Conservation (phyloP, 1,140 invertebrate genomes). For the Drosophila virilis region DNA sequence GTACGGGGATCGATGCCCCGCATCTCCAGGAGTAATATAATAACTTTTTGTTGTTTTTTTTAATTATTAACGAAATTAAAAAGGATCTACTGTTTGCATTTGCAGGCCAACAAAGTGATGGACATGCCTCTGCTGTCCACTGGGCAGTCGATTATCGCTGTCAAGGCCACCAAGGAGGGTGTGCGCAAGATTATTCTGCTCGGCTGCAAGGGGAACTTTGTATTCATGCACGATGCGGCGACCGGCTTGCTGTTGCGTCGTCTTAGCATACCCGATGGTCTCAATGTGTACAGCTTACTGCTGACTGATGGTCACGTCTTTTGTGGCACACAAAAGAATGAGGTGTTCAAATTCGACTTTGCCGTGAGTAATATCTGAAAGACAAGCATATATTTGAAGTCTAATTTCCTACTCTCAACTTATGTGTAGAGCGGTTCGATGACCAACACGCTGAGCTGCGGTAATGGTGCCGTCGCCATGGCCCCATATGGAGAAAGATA, state of each 20-base stretch:
- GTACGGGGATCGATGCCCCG: slow-evolving; percentile 93
- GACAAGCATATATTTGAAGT: background rate
- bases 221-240: slow-evolving; percentile 88
- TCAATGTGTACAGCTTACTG: slow-evolving; percentile 88
- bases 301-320: slow-evolving; percentile 87
- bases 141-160: slow-evolving; percentile 86
- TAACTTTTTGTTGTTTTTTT: slow-evolving; percentile 1
- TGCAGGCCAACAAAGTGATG: slow-evolving; percentile 63
- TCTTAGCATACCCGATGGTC: slow-evolving; percentile 86
- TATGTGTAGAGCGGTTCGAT: slow-evolving; percentile 86
- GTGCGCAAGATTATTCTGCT: slow-evolving; percentile 88
- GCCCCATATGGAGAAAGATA: slow-evolving; percentile 85
- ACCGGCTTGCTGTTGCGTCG: slow-evolving; percentile 87
- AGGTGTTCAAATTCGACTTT: slow-evolving; percentile 89
- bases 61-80: slow-evolving; percentile 3
- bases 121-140: slow-evolving; percentile 61
- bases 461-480: slow-evolving; percentile 88
- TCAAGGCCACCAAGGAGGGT: slow-evolving; percentile 88
- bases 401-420: background rate
- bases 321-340: slow-evolving; percentile 88
- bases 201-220: slow-evolving; percentile 87
- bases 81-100: slow-evolving; percentile 3
- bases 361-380: slow-evolving; percentile 84
- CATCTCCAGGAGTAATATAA: slow-evolving; percentile 84
- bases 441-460: slow-evolving; percentile 86